Percentiles rank a stretch among this genome's conserved stretches.
Conservation (phyloP, 2,113 vertebrate species). For the Menura novaehollandiae region DNA sequence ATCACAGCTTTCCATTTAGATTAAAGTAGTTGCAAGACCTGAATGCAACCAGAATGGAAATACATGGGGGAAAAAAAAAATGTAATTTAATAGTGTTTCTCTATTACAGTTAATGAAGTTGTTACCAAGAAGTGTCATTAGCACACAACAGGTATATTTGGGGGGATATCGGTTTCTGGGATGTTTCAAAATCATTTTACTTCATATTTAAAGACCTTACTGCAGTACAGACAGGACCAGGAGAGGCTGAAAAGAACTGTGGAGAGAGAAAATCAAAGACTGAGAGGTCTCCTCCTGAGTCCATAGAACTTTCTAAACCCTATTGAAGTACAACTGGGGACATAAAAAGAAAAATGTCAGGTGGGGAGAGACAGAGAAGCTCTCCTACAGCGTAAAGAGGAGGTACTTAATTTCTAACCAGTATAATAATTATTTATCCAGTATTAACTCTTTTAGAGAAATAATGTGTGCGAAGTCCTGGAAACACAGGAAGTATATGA, state of each 20-base stretch:
- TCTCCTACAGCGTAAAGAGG: neutral
- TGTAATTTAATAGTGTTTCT: neutral
- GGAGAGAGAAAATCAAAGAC: neutral
- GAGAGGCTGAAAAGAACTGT: neutral
- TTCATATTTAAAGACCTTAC: neutral
- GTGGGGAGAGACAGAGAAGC: neutral
- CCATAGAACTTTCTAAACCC: neutral
- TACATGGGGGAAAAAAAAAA: accelerated
- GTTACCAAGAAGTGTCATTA: neutral
- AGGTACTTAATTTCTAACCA: neutral
- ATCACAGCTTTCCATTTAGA: neutral
- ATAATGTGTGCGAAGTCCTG: neutral
- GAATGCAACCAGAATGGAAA: neutral
- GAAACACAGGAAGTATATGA: neutral
- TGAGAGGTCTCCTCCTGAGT: neutral
- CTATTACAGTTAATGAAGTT: neutral
- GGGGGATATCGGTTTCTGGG: neutral
- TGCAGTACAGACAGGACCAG: neutral
- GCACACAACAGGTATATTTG: neutral
- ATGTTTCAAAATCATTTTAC: neutral
- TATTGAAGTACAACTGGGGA: neutral
- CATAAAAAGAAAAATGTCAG: neutral
- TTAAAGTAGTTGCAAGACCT: neutral
- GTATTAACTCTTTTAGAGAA: neutral
- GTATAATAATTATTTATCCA: neutral